Evolutionary conservation across 1,140 invertebrate species (phyloP).

Genomic region (Drosophila nasuta): DNA sequence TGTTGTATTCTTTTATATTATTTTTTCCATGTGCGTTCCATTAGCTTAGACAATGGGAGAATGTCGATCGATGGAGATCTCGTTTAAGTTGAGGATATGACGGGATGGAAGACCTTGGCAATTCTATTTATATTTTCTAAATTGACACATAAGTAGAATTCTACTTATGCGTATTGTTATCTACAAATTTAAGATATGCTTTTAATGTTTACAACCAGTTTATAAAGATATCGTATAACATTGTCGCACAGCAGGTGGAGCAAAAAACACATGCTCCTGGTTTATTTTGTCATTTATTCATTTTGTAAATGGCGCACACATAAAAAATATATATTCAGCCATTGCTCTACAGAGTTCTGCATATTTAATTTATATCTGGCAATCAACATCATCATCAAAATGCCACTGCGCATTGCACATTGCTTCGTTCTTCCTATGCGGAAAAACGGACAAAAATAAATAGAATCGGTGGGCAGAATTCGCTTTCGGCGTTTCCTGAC

Average conservation of each 20-base stretch:
- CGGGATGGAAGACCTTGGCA: conserved; percentile 41
- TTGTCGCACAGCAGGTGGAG: conserved; percentile 25
- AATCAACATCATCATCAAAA: conserved; percentile 72
- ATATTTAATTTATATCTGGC: conserved; percentile 80
- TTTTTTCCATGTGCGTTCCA: conserved; percentile 6
- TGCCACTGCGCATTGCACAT: conserved; percentile 50
- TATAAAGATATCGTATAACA: conserved; percentile 21
- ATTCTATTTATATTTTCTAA: conserved; percentile 32
- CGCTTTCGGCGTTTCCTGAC: conserved; percentile 60
- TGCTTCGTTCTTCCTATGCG: conserved; percentile 25
- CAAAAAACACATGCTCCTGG: conserved; percentile 36
- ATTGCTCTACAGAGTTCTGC: conserved; percentile 56
- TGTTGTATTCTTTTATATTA: conserved; percentile 3
- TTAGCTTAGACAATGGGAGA: conserved; percentile 37
- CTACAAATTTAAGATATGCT: conserved; percentile 27
- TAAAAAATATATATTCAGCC: conserved; percentile 57
- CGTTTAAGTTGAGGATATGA: conserved; percentile 34
- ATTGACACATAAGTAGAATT: background rate
- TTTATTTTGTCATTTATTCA: conserved; percentile 74
- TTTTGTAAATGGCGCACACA: conserved; percentile 75
- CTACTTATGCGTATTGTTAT: conserved; percentile 12
- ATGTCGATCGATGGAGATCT: conserved; percentile 36
- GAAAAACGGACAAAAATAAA: conserved; percentile 65
- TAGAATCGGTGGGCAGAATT: conserved; percentile 31
- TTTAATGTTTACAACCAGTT: conserved; percentile 36